These are phyloP conservation scores for Wasmannia auropunctata DNA, from an alignment of 1,140 invertebrate genomes.

Conservation along the genomic window DNA sequence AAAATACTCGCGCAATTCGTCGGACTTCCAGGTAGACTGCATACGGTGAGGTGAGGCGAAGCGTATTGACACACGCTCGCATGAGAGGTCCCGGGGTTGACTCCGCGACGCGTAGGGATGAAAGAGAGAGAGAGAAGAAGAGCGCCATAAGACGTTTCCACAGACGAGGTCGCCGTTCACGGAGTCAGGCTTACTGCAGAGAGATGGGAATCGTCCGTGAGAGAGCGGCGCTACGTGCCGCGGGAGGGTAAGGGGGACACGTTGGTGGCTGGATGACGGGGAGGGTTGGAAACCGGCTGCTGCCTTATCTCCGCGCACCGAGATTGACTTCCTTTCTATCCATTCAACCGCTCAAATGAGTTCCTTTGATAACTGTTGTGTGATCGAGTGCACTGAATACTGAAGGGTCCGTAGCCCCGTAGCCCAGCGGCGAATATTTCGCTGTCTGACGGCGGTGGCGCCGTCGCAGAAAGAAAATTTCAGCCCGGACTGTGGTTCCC, in stretches of 20 bases:
- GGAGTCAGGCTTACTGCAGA: constrained; percentile 66
- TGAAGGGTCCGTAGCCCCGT: constrained; percentile 80
- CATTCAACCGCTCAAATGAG: constrained; percentile 86
- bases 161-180: constrained; percentile 49
- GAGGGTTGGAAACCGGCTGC: constrained; percentile 53
- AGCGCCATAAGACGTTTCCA: constrained; percentile 43
- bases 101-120: background rate
- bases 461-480: constrained; percentile 54
- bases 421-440: constrained; percentile 67
- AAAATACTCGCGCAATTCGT: constrained; percentile 38
- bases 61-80: constrained; percentile 65
- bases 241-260: constrained; percentile 20
- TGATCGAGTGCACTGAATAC: constrained; percentile 85
- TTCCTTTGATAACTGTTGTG: constrained; percentile 86
- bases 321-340: constrained; percentile 86
- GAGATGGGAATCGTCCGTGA: constrained; percentile 46
- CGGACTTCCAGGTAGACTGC: constrained; percentile 51
- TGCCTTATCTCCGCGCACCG: constrained; percentile 84
- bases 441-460: constrained; percentile 59
- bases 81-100: constrained; percentile 53
- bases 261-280: constrained; percentile 24
- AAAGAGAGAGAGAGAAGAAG: background rate
- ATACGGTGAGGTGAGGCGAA: constrained; percentile 16
- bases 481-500: constrained; percentile 8
- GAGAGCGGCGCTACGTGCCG: constrained; percentile 57